These are phyloP conservation scores for Drosophila eugracilis DNA, from an alignment of 1,140 invertebrate genomes.

Conservation along the genomic window DNA sequence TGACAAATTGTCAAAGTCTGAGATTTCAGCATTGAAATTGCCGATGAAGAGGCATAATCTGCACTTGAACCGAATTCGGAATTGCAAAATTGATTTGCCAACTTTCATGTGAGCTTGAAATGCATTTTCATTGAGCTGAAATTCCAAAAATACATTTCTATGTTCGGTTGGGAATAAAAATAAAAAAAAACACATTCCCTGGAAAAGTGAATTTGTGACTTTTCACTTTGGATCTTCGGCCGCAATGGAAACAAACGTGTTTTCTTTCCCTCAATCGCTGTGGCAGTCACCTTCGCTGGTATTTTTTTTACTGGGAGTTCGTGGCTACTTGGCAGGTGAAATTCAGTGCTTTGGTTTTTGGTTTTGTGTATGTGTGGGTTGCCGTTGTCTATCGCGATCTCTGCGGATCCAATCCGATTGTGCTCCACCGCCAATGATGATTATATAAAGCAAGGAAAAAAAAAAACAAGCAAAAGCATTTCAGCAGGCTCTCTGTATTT, in stretches of 20 bases:
- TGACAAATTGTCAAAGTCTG: conserved; percentile 52
- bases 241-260: conserved; percentile 66
- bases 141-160: conserved; percentile 42
- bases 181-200: conserved; percentile 16
- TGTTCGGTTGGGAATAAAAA: conserved; percentile 11
- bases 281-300: conserved; percentile 27
- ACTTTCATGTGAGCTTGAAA: conserved; percentile 26
- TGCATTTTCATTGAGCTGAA: conserved; percentile 15
- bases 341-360: conserved; percentile 17
- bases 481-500: conserved; percentile 24
- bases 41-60: conserved; percentile 21
- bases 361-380: conserved; percentile 54
- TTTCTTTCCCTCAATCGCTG: conserved; percentile 43
- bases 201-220: conserved; percentile 71
- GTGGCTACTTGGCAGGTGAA: conserved; percentile 56
- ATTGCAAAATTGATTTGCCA: conserved; percentile 20
- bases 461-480: conserved; percentile 34
- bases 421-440: conserved; percentile 18
- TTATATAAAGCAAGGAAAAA: conserved; percentile 61
- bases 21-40: conserved; percentile 50
- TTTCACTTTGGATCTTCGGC: conserved; percentile 68
- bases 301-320: conserved; percentile 28
- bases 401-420: conserved; percentile 34
- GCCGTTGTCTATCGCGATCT: conserved; percentile 23
- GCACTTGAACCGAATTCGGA: conserved; percentile 43